Conservation (phyloP, 2,113 vertebrate species). For the Progne subis region DNA sequence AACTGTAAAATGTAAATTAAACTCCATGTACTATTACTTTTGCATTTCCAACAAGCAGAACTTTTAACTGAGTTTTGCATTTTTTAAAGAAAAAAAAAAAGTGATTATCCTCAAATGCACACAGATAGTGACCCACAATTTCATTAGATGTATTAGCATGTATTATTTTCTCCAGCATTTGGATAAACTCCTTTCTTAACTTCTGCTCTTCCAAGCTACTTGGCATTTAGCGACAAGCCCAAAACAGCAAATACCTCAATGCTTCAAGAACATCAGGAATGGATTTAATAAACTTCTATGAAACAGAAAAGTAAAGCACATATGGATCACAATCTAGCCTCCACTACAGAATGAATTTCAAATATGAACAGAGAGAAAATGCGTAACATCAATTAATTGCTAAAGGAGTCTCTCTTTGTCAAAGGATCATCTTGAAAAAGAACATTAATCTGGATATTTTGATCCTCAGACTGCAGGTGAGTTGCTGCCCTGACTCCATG, state of each 20-base stretch:
- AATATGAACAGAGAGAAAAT: background rate
- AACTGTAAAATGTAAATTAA: slow-evolving; percentile 9
- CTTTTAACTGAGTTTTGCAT: background rate
- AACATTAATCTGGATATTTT: background rate
- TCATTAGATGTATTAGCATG: background rate
- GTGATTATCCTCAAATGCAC: background rate
- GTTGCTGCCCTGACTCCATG: background rate
- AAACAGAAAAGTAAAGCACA: background rate
- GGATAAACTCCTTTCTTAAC: background rate
- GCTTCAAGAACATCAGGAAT: background rate
- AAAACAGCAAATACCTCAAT: background rate
- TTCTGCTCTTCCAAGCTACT: background rate
- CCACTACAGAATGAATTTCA: background rate
- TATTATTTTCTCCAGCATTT: background rate
- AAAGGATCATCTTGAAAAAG: background rate
- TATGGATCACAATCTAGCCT: accelerated
- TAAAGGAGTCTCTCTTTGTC: background rate
- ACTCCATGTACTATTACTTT: background rate
- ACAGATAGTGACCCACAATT: background rate
- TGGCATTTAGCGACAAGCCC: background rate
- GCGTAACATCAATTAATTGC: background rate
- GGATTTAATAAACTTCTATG: background rate
- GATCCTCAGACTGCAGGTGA: background rate
- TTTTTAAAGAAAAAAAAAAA: background rate
- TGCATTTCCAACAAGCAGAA: background rate